Conservation (phyloP, 2,888 invertebrate species). For the Oscheius myriophilus region DNA sequence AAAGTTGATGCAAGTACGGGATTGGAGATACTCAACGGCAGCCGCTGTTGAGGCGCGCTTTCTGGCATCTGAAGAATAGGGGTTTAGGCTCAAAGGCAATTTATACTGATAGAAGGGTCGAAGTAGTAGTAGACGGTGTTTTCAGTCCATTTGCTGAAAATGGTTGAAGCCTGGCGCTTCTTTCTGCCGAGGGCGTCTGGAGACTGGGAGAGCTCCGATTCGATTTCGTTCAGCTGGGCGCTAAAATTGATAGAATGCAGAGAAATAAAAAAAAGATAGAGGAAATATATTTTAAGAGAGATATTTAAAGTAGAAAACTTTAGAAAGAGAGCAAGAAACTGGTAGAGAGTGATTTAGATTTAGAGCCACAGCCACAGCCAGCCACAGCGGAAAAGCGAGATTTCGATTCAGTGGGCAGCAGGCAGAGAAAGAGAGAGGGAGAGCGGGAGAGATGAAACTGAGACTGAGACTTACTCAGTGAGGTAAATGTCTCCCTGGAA, state of each 20-base stretch:
- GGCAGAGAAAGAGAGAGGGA: too few species aligned
- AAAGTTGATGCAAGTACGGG: slow-evolving; percentile 41
- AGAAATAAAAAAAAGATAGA: too few species aligned
- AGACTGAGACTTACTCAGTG: neutral
- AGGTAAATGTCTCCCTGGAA: slow-evolving; percentile 5
- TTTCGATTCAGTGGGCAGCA: too few species aligned
- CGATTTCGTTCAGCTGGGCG: neutral
- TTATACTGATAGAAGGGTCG: slow-evolving; percentile 28
- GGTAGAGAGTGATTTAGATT: too few species aligned
- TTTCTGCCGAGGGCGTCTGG: slow-evolving; percentile 6
- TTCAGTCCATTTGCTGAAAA: slow-evolving; percentile 34
- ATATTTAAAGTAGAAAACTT: too few species aligned
- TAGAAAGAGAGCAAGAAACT: too few species aligned
- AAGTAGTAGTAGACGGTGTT: slow-evolving; percentile 44
- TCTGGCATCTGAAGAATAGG: slow-evolving; percentile 7
- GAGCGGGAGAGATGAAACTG: too few species aligned
- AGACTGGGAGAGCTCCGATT: neutral
- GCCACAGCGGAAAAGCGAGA: too few species aligned
- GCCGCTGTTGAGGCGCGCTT: slow-evolving; percentile 29
- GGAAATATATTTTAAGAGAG: too few species aligned
- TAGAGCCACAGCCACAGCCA: too few species aligned
- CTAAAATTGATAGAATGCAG: too few species aligned
- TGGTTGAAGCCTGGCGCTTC: slow-evolving; percentile 41
- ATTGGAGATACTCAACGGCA: slow-evolving; percentile 32
- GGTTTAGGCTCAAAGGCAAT: neutral